Base-by-base conservation (phyloP, 2,888 invertebrate genomes). In the Drosophila cognata region DNA sequence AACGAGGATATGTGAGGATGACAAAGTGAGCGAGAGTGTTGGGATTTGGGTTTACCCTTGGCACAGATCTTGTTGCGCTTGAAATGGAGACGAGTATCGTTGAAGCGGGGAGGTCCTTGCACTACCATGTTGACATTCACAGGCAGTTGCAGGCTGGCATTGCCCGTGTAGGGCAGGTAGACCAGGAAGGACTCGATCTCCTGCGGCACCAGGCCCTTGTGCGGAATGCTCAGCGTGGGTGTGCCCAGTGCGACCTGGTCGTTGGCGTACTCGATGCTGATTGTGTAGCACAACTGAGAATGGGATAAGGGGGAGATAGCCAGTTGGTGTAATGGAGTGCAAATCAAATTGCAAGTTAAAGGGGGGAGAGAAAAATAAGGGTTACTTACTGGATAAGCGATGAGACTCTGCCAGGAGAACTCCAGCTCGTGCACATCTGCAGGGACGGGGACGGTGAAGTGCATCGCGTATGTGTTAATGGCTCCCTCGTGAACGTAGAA, bases 31-130 rank as follows among this genome's bases (percentile, higher is more conserved):
- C n/a, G 16, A 21, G 65, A 29, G 29, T 16, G 16, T 46, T 46
- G 16, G 10, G 1, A 11, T 2, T 16, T 3, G 38, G 50, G 41
- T 89, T 83, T 80, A 96, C 96, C 96, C 95, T 96, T 96, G 77
- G 96, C 94, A 92, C 98, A 98, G 88, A 97, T 97, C 94, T 97
- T 98, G 93, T 97, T 97, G 79, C 98, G 94, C 90, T 96, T 96
- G 94, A 98, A 96, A 82, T 96, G 95, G 69, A 98, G 94, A 79
- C 94, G 94, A 11, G 96, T 96, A 88, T 96, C 95, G 91, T 96
- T 95, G 92, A 96, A 95, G 18, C 95, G 94, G 72, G 95, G 95
- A 16, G 95, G 95, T 0, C 96, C 95, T 48, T 96, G 96, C 82
- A 98, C 96, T 92, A 97, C 96, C 83, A 98, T 94, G 92, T 97